A percentile compares a stretch with the other conserved stretches of the same genome.
Conservation (phyloP, 1,140 invertebrate genomes). For the Dinothrombium tinctorium region DNA sequence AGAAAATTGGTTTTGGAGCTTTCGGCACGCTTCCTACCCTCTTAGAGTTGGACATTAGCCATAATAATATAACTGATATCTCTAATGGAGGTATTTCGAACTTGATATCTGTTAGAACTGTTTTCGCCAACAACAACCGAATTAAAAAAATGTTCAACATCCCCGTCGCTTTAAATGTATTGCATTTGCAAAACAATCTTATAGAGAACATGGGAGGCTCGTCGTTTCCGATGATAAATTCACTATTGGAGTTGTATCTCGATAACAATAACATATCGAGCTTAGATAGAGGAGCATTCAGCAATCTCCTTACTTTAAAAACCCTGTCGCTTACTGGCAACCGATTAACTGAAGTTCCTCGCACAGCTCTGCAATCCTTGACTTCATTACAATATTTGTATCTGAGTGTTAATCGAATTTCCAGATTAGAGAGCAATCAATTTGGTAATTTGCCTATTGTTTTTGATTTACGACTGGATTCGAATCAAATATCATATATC, state of each 20-base stretch:
- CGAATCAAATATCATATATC: conserved; percentile 44
- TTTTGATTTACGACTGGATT: conserved; percentile 48
- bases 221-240: conserved; percentile 66
- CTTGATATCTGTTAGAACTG: conserved; percentile 32
- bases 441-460: conserved; percentile 61
- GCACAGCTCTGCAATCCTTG: conserved; percentile 42
- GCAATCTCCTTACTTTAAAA: conserved; percentile 46
- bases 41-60: conserved; percentile 46
- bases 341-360: conserved; percentile 39
- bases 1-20: conserved; percentile 44
- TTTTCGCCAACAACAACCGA: conserved; percentile 39
- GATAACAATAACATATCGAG: conserved; percentile 45
- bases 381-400: conserved; percentile 55
- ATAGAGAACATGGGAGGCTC: conserved; percentile 33
- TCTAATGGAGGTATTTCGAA: conserved; percentile 40
- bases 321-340: conserved; percentile 43
- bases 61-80: conserved; percentile 43
- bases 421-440: conserved; percentile 34
- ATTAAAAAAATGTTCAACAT: conserved; percentile 45
- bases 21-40: conserved; percentile 63
- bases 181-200: conserved; percentile 42
- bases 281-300: conserved; percentile 38
- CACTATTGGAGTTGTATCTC: conserved; percentile 50
- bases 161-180: conserved; percentile 38
- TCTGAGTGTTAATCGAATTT: conserved; percentile 46